Evolutionary conservation across 30 jellyfish, hydroid and myxozoan genomes (phyloP).

Genomic region (Pelagia noctiluca): DNA sequence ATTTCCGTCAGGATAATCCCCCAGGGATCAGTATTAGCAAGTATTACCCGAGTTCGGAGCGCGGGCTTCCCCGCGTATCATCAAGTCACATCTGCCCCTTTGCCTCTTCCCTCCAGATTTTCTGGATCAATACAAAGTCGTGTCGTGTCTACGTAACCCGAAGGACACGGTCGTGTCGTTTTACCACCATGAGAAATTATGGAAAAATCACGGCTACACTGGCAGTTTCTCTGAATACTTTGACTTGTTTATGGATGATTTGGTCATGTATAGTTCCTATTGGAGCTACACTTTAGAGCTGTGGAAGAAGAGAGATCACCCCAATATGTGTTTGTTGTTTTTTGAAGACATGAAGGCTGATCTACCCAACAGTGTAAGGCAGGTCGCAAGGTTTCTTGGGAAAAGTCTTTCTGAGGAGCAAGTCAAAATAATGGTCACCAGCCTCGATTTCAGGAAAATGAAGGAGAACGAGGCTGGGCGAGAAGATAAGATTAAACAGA

Average conservation of each 20-base stretch:
- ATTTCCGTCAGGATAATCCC: no score
- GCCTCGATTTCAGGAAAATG: constrained; percentile 27
- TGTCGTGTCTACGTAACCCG: constrained; percentile 34
- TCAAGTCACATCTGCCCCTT: constrained; percentile 23
- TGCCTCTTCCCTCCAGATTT: constrained; percentile 26
- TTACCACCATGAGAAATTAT: constrained; percentile 20
- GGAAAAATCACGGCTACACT: not conserved
- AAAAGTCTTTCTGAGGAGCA: not conserved
- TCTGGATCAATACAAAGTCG: constrained; percentile 19
- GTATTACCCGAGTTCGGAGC: not conserved
- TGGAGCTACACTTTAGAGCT: constrained; percentile 5
- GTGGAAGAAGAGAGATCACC: constrained; percentile 36
- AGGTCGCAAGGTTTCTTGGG: constrained; percentile 45
- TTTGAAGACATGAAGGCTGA: constrained; percentile 52
- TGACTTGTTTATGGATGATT: constrained; percentile 29
- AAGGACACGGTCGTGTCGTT: constrained; percentile 46
- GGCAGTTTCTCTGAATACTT: constrained; percentile 28
- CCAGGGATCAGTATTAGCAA: no score
- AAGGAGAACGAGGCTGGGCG: constrained; percentile 5
- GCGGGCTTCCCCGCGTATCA: constrained; percentile 20
- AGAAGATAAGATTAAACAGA: not conserved
- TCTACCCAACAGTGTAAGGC: constrained; percentile 4
- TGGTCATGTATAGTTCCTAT: constrained; percentile 15
- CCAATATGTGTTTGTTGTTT: constrained; percentile 26
- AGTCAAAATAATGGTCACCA: constrained; percentile 12